A percentile compares a stretch with the other conserved stretches of the same genome.
These are phyloP conservation scores for Euleptes europaea DNA, from an alignment of 2,113 vertebrate species.

Conservation along the genomic window DNA sequence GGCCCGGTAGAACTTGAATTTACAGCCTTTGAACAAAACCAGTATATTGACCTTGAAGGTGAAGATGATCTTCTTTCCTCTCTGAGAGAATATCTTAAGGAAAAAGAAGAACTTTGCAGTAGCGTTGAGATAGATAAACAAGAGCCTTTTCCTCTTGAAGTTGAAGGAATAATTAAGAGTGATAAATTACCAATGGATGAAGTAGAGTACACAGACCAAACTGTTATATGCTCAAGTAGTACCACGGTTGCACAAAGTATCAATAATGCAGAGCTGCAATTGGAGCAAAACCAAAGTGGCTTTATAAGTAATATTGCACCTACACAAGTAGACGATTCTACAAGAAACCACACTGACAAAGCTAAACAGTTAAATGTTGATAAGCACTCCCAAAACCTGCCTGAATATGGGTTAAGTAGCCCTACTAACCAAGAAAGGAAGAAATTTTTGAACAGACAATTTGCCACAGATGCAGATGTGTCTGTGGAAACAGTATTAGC, in stretches of 20 bases:
- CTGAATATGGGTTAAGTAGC: slow-evolving; percentile 63
- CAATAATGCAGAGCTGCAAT: slow-evolving; percentile 64
- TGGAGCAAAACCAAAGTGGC: slow-evolving; percentile 72
- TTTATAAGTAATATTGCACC: slow-evolving; percentile 69
- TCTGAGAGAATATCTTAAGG: slow-evolving; percentile 90
- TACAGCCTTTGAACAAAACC: slow-evolving; percentile 80
- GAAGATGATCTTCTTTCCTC: slow-evolving; percentile 92
- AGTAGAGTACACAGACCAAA: slow-evolving; percentile 72
- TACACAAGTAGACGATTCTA: slow-evolving; percentile 69
- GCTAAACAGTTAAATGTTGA: slow-evolving; percentile 67
- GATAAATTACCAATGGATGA: slow-evolving; percentile 70
- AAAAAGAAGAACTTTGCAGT: slow-evolving; percentile 80
- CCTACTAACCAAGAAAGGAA: slow-evolving; percentile 74
- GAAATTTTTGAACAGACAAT: slow-evolving; percentile 76
- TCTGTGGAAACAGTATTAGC: slow-evolving; percentile 66
- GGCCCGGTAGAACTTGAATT: slow-evolving; percentile 83
- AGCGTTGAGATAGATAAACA: slow-evolving; percentile 75
- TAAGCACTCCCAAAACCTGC: slow-evolving; percentile 54
- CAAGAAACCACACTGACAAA: slow-evolving; percentile 71
- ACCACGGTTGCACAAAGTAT: slow-evolving; percentile 64
- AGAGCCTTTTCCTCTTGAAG: slow-evolving; percentile 70
- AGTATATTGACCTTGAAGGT: slow-evolving; percentile 81
- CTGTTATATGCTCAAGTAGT: slow-evolving; percentile 63
- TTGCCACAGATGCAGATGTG: slow-evolving; percentile 75
- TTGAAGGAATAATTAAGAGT: slow-evolving; percentile 69